Base-by-base conservation (phyloP, 2,113 vertebrate genomes). In the Carassius auratus region DNA sequence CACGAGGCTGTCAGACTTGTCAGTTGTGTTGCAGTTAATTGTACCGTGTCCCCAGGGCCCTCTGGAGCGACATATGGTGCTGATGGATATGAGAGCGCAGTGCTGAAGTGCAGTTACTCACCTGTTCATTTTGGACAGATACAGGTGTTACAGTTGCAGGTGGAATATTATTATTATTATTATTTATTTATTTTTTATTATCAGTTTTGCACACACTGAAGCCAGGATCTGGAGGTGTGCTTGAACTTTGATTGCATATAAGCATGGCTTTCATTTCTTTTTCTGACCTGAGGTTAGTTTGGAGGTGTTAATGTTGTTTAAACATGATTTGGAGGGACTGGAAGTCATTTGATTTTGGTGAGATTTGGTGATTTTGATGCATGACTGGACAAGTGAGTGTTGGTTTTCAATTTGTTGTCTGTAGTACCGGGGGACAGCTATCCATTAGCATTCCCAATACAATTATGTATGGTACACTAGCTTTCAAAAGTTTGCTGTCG, bases 41-140 rank as follows among this genome's bases (percentile, higher is more conserved):
- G 61, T 81, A 81, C 38, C 0, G 5, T 5, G 59, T 48, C 78
- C 61, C 59, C 14, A 19, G 78, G 78, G 61, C 38, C 61, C 15
- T 50, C 15, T 48, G 8, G 62, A 61, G 36, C 4, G 82, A 59
- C 82, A 84, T 59, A 84, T 73, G 71, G 50, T 74, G 64, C 69
- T 74, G 69, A 84, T 59, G 61, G 45, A 75, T 78, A 62, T 21
- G 17, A 78, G 62, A 78, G 84, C 9, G 68, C 6, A 8, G 36
- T 68, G n/a, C 69, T 79, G 30, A 84, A 84, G 76, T 80, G 85
- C 45, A 86, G 57, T 84, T 81, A 84, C 68, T 88, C 50, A 88
- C 87, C 76, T 84, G 85, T 86, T 84, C 9, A 33, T 38, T 38
- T 76, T 73, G 59, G 52, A 55, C 50, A 64, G 68, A 42, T 81